Base-by-base conservation (phyloP, 2,888 invertebrate genomes). In the Mylabris sibirica region DNA sequence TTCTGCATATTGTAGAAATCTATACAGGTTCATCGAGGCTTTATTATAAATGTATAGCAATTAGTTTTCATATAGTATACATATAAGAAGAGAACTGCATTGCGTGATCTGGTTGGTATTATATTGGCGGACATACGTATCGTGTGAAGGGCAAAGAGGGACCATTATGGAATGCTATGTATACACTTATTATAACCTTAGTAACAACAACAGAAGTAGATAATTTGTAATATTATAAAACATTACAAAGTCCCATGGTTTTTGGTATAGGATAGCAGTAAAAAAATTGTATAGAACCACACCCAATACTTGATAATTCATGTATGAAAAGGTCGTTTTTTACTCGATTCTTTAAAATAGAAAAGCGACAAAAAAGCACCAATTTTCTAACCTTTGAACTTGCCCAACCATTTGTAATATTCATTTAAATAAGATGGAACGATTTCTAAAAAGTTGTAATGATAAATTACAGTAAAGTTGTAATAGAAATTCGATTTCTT, bases 51-150 rank as follows among this genome's bases (percentile, higher is more conserved):
- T 67, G 67, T 64, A 26, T 8, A 41, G 61, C 61, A 61, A 68
- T 68, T 68, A 68, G 57, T 60, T 68, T 68, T 64, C 64, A 68
- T 68, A 63, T 2, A n/a, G n/a, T n/a, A n/a, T n/a, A n/a, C n/a
- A n/a, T n/a, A 41, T 41, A 14, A 49, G 17, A 49, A 49, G 49
- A 20, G 67, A 67, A 53, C 60, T 60, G 64, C 60, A 64, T 68
- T 64, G 67, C 67, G 67, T 68, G 67, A 64, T 68, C 67, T 38
- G 60, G 60, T 53, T 30, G 30, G 30, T 30, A 30, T 30, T 30
- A 60, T 53, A 41, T 44, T 64, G 67, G 63, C 57, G 57, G 24
- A 57, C 57, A 57, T 57, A 24, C 3, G 59, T 59, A 64, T 59
- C 64, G 53, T 49, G 34, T 53, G 61, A 41, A 68, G 64, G 64